Conservation (phyloP, 2,113 vertebrate genomes). For the Oncorhynchus kisutch region DNA sequence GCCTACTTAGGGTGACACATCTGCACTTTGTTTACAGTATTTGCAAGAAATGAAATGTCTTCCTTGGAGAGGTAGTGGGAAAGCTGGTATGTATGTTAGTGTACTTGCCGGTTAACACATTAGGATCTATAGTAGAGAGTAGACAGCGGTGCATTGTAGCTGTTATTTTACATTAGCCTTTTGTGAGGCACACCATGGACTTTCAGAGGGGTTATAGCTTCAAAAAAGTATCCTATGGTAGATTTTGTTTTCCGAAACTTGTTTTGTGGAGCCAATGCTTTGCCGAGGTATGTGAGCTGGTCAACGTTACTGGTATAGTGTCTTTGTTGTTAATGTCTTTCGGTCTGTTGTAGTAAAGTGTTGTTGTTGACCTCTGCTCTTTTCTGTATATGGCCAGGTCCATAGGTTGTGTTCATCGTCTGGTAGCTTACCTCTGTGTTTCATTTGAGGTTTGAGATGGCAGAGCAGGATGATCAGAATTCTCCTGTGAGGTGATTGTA, state of each 20-base stretch:
- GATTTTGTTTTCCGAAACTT: background rate
- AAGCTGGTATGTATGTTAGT: slow-evolving; percentile 35
- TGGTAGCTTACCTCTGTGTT: slow-evolving; percentile 41
- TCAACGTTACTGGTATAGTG: slow-evolving; percentile 15
- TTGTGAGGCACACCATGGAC: slow-evolving; percentile 41
- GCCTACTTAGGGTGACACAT: background rate
- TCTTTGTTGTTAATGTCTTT: slow-evolving; percentile 13
- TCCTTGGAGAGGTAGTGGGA: slow-evolving; percentile 29
- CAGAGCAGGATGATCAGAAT: slow-evolving; percentile 56
- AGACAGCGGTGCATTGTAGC: slow-evolving; percentile 51
- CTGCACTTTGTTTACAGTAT: slow-evolving; percentile 41
- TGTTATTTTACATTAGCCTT: slow-evolving; percentile 72
- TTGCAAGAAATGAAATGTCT: slow-evolving; percentile 37
- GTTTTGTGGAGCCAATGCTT: slow-evolving; percentile 35
- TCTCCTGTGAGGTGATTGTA: slow-evolving; percentile 56
- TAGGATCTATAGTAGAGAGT: slow-evolving; percentile 42
- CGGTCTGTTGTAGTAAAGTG: slow-evolving; percentile 5
- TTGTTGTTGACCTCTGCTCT: slow-evolving; percentile 44
- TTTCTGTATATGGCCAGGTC: slow-evolving; percentile 38
- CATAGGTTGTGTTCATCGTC: slow-evolving; percentile 12
- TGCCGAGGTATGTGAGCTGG: slow-evolving; percentile 36
- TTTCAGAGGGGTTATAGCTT: slow-evolving; percentile 48
- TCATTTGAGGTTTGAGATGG: slow-evolving; percentile 54
- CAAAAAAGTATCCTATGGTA: slow-evolving; percentile 21
- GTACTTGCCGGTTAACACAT: slow-evolving; percentile 46